Evolutionary conservation across 2,797 vertebrate species (phyloP), one percentile per base, ranked within the genome.

Genomic region (Bovichtus diacanthus): DNA sequence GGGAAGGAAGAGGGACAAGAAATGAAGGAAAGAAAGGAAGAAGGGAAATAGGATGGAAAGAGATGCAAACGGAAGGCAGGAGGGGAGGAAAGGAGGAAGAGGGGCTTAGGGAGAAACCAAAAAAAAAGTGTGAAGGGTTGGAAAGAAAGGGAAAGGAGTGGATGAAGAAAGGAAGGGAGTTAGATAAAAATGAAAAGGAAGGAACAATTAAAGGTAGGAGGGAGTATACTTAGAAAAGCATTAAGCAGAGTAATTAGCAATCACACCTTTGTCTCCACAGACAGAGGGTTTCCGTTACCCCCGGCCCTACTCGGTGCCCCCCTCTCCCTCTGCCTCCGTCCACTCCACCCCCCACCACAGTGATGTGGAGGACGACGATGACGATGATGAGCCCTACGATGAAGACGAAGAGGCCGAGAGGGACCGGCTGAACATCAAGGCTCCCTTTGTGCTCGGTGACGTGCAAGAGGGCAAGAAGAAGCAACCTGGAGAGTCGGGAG

Each of bases 321-420:
- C 98, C 1, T 99, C 97, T 0, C 98, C 98, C 15, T 95, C 95
- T 0, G 96, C 91, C 46, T 99, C 98, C 29, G 77, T 96, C 84
- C 95, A 94, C 87, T 99, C 97, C 77, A 98, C 96, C 54, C 97
- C 98, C 5, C 95, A 97, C 81, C 98, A 98, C 9, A 97, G 97
- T 6, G 96, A 95, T 6, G 96, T 85, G 41, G 96, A 93, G 0
- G 93, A 94, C 0, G 90, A 96, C 0, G 91, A 97, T 4, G 93
- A 96, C 0, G 96, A 97, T 1, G 93, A 96, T 0, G 97, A 97
- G 78, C 86, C 96, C 46, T 99, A 99, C 0, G 93, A 99, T 0
- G 98, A 99, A 83, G 98, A 99, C 0, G 94, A 97, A 84, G 98
- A 99, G 83, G 98, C 96, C 0, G 96, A 98, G 89, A 94, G 95